Percentiles rank a stretch among this genome's conserved stretches.
These are phyloP conservation scores for Tokudaia tokunoshimensis DNA, from an alignment of 2,797 vertebrate species.

Conservation along the genomic window DNA sequence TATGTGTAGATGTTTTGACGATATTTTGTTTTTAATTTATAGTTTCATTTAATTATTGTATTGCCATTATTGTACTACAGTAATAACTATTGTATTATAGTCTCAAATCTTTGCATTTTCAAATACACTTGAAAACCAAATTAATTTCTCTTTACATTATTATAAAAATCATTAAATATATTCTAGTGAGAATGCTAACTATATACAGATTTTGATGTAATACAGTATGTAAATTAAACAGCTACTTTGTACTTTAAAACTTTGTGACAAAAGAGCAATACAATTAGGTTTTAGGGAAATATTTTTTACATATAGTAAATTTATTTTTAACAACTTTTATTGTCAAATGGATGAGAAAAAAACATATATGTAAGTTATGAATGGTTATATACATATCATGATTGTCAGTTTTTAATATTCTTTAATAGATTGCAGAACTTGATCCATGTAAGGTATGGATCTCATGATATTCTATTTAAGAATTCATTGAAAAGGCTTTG, in stretches of 20 bases:
- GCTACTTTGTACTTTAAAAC: not conserved
- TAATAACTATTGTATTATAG: not conserved
- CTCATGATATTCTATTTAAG: not conserved
- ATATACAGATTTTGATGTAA: not conserved
- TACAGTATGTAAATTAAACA: not conserved
- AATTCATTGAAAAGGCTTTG: not conserved
- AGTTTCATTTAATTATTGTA: not conserved
- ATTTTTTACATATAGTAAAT: not conserved
- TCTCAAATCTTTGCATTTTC: not conserved
- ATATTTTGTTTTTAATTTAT: not conserved
- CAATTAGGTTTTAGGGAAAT: not conserved
- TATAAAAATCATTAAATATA: not conserved
- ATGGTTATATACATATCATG: not conserved
- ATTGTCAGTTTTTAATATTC: conserved; percentile 5
- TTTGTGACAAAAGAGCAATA: not conserved
- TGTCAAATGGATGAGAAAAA: not conserved
- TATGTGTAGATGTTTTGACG: not conserved
- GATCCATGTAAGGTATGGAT: rapidly evolving
- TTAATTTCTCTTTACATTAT: not conserved
- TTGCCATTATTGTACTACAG: not conserved
- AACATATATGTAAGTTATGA: not conserved
- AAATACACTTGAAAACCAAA: not conserved
- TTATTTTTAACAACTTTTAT: not conserved
- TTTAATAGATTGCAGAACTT: not conserved
- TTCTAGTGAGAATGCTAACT: not conserved